Evolutionary conservation across 2,113 vertebrate genomes (phyloP).

Genomic region (Campylorhamphus procurvoides): DNA sequence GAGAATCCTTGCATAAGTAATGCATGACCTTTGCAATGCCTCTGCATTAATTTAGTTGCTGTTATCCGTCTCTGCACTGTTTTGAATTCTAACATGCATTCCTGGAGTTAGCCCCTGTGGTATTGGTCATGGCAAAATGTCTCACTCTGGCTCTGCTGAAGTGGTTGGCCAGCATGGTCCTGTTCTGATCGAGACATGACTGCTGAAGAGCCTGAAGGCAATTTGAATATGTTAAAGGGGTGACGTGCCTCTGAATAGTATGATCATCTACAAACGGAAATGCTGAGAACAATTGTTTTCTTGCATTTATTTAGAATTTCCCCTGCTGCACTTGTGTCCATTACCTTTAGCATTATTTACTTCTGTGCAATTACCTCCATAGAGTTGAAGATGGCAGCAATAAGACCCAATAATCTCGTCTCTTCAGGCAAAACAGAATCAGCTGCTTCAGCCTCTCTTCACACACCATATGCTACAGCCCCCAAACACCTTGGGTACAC

Average conservation of each 20-base stretch:
- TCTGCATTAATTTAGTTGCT: not conserved
- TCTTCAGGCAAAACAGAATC: not conserved
- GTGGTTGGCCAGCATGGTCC: not conserved
- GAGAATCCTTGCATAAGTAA: not conserved
- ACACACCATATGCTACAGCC: not conserved
- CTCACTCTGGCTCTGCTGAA: not conserved
- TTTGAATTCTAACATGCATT: not conserved
- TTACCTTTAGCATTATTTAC: not conserved
- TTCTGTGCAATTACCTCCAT: not conserved
- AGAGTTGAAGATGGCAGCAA: not conserved
- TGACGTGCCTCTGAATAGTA: fast-evolving
- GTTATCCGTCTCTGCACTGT: not conserved
- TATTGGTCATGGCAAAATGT: fast-evolving
- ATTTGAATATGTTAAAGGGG: not conserved
- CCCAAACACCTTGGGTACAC: fast-evolving
- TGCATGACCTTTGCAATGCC: not conserved
- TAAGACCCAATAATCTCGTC: not conserved
- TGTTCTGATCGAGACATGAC: fast-evolving
- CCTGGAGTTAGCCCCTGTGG: not conserved
- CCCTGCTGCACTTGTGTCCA: not conserved
- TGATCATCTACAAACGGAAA: not conserved
- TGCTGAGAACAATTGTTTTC: not conserved
- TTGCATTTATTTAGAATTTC: not conserved
- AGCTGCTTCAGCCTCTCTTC: not conserved
- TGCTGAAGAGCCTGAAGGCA: not conserved